phyloP scores from a whole-genome alignment of 2,113 vertebrate species.

The Megaceryle maxima region DNA sequence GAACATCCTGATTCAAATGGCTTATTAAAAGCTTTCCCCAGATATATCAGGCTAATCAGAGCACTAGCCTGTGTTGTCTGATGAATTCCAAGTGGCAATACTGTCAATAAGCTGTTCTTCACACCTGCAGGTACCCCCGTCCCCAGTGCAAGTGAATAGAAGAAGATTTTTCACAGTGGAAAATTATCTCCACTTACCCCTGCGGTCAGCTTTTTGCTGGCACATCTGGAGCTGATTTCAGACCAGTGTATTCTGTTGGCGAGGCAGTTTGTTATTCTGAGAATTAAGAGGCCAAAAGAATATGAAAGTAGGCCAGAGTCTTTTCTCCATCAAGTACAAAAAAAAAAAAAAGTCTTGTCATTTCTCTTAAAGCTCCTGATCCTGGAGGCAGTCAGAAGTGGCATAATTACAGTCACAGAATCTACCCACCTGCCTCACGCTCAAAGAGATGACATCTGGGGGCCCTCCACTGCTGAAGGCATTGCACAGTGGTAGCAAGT shows the following conservation, averaged over 20 bases:
- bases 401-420: neutral
- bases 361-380: neutral
- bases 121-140: neutral
- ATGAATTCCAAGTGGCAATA: neutral
- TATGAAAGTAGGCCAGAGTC: neutral
- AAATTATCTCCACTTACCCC: neutral
- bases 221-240: neutral
- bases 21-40: constrained; percentile 58
- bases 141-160: neutral
- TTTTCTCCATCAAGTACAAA: neutral
- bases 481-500: neutral
- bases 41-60: constrained; percentile 41
- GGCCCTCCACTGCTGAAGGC: neutral
- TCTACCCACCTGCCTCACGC: neutral
- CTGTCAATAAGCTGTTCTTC: neutral
- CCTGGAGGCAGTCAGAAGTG: neutral
- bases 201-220: neutral
- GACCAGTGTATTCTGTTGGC: neutral
- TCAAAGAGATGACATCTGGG: neutral
- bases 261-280: neutral
- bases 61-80: neutral
- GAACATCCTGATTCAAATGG: constrained; percentile 27
- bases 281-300: neutral
- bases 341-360: neutral
- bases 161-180: neutral